Evolutionary conservation across 2,797 vertebrate species (phyloP).

Genomic region (Perodicticus potto): DNA sequence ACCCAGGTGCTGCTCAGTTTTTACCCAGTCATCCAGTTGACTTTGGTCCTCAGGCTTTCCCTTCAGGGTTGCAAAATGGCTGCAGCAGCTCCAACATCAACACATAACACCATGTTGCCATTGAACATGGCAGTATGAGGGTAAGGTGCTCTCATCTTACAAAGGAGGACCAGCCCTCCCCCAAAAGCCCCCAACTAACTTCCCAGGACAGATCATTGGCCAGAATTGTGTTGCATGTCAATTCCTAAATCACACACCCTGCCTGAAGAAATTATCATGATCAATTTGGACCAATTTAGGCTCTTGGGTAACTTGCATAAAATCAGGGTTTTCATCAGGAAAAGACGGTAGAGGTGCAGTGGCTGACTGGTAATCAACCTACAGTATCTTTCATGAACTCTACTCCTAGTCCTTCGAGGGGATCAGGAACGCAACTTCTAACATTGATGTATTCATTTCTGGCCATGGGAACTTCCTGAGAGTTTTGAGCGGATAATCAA

Average conservation of each 20-base stretch:
- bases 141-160: background rate
- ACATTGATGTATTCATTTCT: background rate
- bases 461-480: background rate
- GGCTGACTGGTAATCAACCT: background rate
- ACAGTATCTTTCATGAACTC: background rate
- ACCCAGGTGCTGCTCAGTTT: too few species aligned
- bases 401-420: background rate
- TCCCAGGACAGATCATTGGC: background rate
- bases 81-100: background rate
- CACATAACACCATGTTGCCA: background rate
- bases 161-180: background rate
- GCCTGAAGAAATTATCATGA: background rate
- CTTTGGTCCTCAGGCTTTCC: background rate
- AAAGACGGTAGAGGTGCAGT: background rate
- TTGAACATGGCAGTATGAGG: accelerated
- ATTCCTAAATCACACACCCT: background rate
- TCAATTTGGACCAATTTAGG: background rate
- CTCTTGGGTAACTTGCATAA: background rate
- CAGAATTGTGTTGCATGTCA: background rate
- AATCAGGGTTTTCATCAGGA: conserved; percentile 36
- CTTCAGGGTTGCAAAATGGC: background rate
- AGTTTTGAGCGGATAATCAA: background rate
- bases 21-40: background rate
- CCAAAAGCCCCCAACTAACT: background rate
- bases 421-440: background rate